Evolutionary conservation across 2,888 invertebrate species (phyloP).

Genomic region (Idaea aversata): DNA sequence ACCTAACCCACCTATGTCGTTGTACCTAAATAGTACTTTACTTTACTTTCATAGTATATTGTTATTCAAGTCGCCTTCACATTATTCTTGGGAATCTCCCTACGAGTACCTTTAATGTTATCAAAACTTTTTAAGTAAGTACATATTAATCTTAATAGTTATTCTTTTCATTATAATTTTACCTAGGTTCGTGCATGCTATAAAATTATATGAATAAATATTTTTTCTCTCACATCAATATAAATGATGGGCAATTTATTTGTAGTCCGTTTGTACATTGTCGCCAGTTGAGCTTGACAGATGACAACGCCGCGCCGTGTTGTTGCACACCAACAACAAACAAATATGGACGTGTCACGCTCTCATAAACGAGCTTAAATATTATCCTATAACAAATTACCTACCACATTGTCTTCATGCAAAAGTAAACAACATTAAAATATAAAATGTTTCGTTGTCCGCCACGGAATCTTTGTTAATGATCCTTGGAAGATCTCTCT

Average conservation of each 20-base stretch:
- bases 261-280: conserved; percentile 63
- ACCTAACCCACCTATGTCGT: no score
- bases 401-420: conserved; percentile 52
- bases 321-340: conserved; percentile 60
- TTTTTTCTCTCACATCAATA: conserved; percentile 60
- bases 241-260: conserved; percentile 68
- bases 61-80: no score
- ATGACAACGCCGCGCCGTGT: conserved; percentile 54
- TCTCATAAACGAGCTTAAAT: conserved; percentile 71
- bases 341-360: conserved; percentile 71
- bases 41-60: no score
- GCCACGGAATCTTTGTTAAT: conserved; percentile 32
- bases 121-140: no score
- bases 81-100: no score
- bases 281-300: conserved; percentile 74
- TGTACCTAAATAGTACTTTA: no score
- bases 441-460: conserved; percentile 30
- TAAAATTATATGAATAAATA: conserved; percentile 14
- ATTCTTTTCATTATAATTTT: no score
- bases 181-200: background rate
- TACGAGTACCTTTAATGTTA: no score
- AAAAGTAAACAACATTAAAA: conserved; percentile 56
- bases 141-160: no score
- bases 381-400: conserved; percentile 74
- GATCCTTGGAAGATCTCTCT: conserved; percentile 31